Percentiles rank a stretch among this genome's conserved stretches.
These are phyloP conservation scores for Motacilla alba DNA, from an alignment of 2,113 vertebrate genomes.

Conservation along the genomic window DNA sequence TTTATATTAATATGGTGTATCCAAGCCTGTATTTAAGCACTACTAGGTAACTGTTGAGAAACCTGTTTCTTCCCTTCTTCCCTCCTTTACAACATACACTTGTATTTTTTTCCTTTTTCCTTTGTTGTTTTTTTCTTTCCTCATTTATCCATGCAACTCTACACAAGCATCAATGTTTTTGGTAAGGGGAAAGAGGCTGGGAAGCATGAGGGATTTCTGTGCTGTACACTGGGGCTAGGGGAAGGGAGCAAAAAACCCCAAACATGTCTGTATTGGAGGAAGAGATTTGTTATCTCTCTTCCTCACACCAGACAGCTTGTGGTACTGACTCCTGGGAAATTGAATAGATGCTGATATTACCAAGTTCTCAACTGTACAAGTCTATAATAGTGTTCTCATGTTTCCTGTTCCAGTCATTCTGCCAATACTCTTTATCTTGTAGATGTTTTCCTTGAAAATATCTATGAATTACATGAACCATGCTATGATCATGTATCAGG, in stretches of 20 bases:
- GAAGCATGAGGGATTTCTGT: not conserved
- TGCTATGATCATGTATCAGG: not conserved
- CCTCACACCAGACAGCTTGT: no score
- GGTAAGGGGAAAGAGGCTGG: not conserved
- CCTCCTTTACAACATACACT: not conserved
- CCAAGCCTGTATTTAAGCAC: not conserved
- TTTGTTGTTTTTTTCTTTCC: not conserved
- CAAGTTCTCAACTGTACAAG: not conserved
- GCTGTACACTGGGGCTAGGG: not conserved
- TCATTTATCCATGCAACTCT: not conserved
- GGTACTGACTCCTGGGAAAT: not conserved
- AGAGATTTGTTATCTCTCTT: not conserved
- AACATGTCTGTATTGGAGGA: not conserved
- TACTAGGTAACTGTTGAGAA: not conserved
- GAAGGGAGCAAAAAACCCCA: not conserved
- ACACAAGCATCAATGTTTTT: fast-evolving
- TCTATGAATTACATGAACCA: not conserved
- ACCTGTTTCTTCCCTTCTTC: not conserved
- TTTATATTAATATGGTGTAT: not conserved
- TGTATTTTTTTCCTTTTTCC: not conserved
- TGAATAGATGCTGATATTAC: not conserved
- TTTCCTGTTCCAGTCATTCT: not conserved
- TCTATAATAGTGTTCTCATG: not conserved
- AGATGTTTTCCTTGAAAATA: fast-evolving
- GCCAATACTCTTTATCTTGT: not conserved